Conservation (phyloP, 2,888 invertebrate species). For the Agrotis puta region DNA sequence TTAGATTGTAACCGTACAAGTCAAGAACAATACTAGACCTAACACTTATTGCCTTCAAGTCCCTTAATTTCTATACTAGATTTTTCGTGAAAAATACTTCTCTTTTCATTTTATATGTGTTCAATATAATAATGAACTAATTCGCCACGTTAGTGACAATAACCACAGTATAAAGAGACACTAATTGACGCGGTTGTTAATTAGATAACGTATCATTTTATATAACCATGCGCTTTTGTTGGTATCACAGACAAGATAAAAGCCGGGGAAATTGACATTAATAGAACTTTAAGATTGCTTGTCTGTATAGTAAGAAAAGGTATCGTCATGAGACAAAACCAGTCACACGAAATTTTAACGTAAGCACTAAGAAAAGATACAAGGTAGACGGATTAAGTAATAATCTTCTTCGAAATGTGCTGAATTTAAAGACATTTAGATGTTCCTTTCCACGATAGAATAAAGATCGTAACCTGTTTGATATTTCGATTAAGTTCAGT, state of each 20-base stretch:
- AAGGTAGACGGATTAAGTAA: no score
- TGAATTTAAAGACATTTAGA: background rate
- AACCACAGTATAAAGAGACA: background rate
- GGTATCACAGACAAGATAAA: no score
- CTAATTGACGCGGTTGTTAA: conserved; percentile 10
- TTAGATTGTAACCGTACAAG: background rate
- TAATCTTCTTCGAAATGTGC: background rate
- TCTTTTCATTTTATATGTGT: background rate
- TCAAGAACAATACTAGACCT: no score
- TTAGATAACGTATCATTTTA: conserved; percentile 14
- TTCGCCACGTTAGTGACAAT: background rate
- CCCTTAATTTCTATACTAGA: no score
- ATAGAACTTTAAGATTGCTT: no score
- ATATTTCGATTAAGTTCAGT: no score
- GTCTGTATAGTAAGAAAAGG: background rate
- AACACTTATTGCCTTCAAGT: background rate
- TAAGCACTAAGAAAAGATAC: background rate
- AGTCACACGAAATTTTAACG: background rate
- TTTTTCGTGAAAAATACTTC: background rate
- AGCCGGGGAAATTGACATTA: background rate
- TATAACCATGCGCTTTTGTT: background rate
- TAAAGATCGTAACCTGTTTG: no score
- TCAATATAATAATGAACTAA: background rate
- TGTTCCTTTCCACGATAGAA: background rate
- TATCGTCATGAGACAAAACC: background rate